These are phyloP conservation scores for Epirrhoe tristata DNA, from an alignment of 2,888 invertebrate genomes.

Conservation along the genomic window DNA sequence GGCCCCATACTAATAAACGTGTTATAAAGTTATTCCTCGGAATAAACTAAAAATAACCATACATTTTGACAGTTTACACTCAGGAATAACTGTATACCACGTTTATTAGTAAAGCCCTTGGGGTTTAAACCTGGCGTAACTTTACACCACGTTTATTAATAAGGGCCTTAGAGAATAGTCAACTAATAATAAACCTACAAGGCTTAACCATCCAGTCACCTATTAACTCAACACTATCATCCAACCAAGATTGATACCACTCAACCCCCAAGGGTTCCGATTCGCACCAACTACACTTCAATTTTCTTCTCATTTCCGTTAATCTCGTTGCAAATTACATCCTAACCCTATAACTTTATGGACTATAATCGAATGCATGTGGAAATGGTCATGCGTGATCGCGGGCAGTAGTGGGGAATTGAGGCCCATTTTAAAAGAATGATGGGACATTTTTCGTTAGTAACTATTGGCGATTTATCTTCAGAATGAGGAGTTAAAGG, in stretches of 20 bases:
- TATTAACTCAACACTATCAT: slow-evolving; percentile 50
- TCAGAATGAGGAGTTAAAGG: slow-evolving; percentile 35
- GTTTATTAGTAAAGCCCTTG: no score
- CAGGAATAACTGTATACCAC: no score
- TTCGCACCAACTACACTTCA: slow-evolving; percentile 68
- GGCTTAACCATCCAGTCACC: slow-evolving; percentile 25
- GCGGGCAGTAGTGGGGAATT: slow-evolving; percentile 72
- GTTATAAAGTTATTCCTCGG: no score
- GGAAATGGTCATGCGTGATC: slow-evolving; percentile 69
- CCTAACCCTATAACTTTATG: slow-evolving; percentile 31
- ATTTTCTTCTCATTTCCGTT: slow-evolving; percentile 63
- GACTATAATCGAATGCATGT: slow-evolving; percentile 31
- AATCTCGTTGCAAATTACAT: slow-evolving; percentile 43
- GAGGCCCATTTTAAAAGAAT: slow-evolving; percentile 76
- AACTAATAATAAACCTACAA: not conserved
- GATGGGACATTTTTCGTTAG: slow-evolving; percentile 71
- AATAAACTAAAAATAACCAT: no score
- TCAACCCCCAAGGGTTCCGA: slow-evolving; percentile 73
- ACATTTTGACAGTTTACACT: no score
- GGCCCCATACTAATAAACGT: no score
- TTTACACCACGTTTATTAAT: no score
- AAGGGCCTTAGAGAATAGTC: no score
- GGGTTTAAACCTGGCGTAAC: no score
- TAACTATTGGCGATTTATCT: slow-evolving; percentile 68
- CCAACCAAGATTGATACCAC: slow-evolving; percentile 78